Evolutionary conservation across 2,113 vertebrate species (phyloP), one percentile per base, ranked within the genome.

Genomic region (Sialia sialis): DNA sequence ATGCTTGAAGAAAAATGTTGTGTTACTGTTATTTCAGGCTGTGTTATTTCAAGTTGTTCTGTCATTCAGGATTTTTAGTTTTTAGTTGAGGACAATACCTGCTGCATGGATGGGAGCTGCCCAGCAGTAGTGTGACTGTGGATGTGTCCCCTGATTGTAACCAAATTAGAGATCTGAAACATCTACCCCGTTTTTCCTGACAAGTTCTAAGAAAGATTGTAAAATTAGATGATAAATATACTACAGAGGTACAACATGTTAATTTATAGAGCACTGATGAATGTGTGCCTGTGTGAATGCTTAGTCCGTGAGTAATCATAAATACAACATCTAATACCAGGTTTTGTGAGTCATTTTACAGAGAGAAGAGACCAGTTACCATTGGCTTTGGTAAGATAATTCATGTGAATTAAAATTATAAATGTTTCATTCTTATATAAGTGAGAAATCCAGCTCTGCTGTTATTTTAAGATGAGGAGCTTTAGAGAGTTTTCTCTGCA

Each of bases 41-140:
- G 76, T 76, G n/a, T n/a, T n/a, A n/a, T n/a, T n/a, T n/a, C n/a
- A 29, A 73, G 26, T 44, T 84, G 64, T 60, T 83, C 16, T 48
- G 67, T 39, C 25, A 3, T 48, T 72, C 13, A 48, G 48, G 36
- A 44, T 30, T 83, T 92, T 46, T 34, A 34, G 10, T 30, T 83
- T 92, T 46, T 34, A 34, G 10, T 26, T 46, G 58, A 68, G 22
- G 39, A 20, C n/a, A 38, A 1, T 43, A n/a, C 16, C 14, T 52
- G 3, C n/a, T 60, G 36, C 26, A 36, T 38, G 44, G 32, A 22
- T 56, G 27, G 67, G 30, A 64, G 30, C 54, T 64, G 4, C 23
- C 11, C 25, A 49, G 22, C 0, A 0, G 30, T 2, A 2, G 10
- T 32, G 1, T 27, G 32, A 13, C 18, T 43, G 27, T 7, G 11